A percentile compares a stretch with the other conserved stretches of the same genome.
These are phyloP conservation scores for Osmerus mordax DNA, from an alignment of 2,113 vertebrate genomes.

Conservation along the genomic window DNA sequence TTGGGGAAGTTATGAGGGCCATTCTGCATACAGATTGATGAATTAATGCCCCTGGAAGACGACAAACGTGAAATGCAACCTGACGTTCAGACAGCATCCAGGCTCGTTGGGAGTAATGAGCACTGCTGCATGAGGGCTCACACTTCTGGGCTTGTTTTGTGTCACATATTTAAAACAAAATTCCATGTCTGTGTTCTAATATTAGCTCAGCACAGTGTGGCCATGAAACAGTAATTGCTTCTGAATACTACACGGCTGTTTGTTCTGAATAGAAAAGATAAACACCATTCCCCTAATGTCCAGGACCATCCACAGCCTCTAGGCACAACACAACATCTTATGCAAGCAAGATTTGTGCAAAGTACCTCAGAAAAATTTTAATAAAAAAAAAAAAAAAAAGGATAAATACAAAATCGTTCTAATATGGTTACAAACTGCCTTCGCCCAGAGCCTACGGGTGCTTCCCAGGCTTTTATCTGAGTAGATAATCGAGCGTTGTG, in stretches of 20 bases:
- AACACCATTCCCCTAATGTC: background rate
- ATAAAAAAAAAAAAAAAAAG: no score
- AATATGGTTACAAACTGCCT: no score
- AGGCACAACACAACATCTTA: background rate
- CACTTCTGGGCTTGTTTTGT: conserved; percentile 20
- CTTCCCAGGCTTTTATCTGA: conserved; percentile 38
- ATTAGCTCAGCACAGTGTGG: conserved; percentile 26
- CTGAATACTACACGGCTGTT: conserved; percentile 29
- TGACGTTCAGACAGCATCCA: conserved; percentile 34
- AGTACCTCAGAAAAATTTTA: background rate
- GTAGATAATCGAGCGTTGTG: conserved; percentile 38
- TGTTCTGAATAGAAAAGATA: conserved; percentile 13
- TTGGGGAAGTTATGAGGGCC: conserved; percentile 56
- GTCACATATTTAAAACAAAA: no score
- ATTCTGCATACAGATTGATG: conserved; percentile 48
- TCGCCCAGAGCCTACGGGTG: conserved; percentile 12
- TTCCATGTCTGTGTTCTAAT: conserved; percentile 20
- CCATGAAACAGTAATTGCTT: conserved; percentile 29
- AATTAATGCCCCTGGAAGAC: conserved; percentile 36
- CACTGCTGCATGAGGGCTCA: conserved; percentile 15
- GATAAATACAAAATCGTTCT: no score
- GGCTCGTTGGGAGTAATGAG: conserved; percentile 26
- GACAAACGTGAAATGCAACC: conserved; percentile 38
- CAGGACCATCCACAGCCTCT: background rate
- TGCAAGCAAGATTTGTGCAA: conserved; percentile 23